phyloP scores from a whole-genome alignment of 2,797 vertebrate species.

The Botia almorhae region DNA sequence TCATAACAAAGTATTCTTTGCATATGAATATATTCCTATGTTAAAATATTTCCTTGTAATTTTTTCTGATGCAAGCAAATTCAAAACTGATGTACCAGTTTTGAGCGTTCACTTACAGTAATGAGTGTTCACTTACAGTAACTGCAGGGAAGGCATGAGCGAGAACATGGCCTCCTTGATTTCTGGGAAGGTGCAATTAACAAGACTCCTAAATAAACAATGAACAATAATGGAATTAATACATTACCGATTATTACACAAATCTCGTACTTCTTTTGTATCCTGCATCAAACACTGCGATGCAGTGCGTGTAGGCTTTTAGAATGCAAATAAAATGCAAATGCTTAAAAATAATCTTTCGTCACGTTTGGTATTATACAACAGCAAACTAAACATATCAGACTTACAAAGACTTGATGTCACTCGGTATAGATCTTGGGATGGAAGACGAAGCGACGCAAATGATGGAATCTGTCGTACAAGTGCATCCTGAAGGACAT shows the following conservation, averaged over 20 bases:
- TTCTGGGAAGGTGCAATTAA: slow-evolving; percentile 92
- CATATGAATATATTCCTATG: background rate
- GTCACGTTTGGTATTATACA: too few species aligned
- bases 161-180: slow-evolving; percentile 95
- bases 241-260: background rate
- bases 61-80: slow-evolving; percentile 5
- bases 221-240: background rate
- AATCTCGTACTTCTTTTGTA: too few species aligned
- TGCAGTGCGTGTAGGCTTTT: background rate
- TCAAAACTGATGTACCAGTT: slow-evolving; percentile 20
- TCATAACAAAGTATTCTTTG: background rate
- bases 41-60: too few species aligned
- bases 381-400: background rate
- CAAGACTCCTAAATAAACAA: slow-evolving; percentile 84
- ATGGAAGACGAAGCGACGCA: slow-evolving; percentile 88
- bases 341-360: too few species aligned
- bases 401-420: slow-evolving; percentile 93
- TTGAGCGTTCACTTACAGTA: slow-evolving; percentile 90
- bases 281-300: background rate
- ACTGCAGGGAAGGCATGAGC: slow-evolving; percentile 93
- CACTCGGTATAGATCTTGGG: slow-evolving; percentile 85
- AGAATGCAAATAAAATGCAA: too few species aligned
- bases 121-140: slow-evolving; percentile 96
- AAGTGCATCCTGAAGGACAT: slow-evolving; percentile 91
- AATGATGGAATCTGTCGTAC: slow-evolving; percentile 92